Evolutionary conservation across 1,140 invertebrate genomes (phyloP).

Genomic region (Drosophila serrata): DNA sequence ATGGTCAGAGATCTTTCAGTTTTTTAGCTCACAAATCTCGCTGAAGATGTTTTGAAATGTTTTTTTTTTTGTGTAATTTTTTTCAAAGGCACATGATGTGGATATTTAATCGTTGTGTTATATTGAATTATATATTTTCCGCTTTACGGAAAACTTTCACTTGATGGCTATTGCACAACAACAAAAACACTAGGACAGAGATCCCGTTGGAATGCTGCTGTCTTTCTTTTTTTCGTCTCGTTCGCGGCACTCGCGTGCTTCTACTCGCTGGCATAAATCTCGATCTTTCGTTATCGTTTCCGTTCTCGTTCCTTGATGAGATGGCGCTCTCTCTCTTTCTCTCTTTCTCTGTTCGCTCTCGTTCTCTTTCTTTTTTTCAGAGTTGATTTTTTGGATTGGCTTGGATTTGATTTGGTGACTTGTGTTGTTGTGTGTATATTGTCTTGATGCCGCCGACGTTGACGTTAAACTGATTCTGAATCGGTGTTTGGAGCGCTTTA

Average conservation of each 20-base stretch:
- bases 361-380: conserved; percentile 26
- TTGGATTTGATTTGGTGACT: conserved; percentile 33
- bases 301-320: conserved; percentile 27
- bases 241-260: conserved; percentile 29
- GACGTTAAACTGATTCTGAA: conserved; percentile 82
- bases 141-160: conserved; percentile 27
- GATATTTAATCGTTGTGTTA: not conserved
- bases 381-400: conserved; percentile 36
- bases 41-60: not conserved
- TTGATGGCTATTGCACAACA: conserved; percentile 17
- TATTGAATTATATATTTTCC: conserved; percentile 3
- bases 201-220: conserved; percentile 17
- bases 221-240: conserved; percentile 17
- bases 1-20: not conserved
- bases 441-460: conserved; percentile 82
- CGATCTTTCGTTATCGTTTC: conserved; percentile 39
- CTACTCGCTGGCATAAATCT: conserved; percentile 37
- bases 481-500: conserved; percentile 78
- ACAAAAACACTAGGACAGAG: conserved; percentile 29
- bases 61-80: not conserved
- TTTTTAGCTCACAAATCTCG: conserved; percentile 1
- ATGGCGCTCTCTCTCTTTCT: conserved; percentile 2
- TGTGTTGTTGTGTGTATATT: conserved; percentile 67
- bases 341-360: not conserved
- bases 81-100: not conserved